phyloP scores from a whole-genome alignment of 2,113 vertebrate genomes.

The Saccopteryx bilineata region DNA sequence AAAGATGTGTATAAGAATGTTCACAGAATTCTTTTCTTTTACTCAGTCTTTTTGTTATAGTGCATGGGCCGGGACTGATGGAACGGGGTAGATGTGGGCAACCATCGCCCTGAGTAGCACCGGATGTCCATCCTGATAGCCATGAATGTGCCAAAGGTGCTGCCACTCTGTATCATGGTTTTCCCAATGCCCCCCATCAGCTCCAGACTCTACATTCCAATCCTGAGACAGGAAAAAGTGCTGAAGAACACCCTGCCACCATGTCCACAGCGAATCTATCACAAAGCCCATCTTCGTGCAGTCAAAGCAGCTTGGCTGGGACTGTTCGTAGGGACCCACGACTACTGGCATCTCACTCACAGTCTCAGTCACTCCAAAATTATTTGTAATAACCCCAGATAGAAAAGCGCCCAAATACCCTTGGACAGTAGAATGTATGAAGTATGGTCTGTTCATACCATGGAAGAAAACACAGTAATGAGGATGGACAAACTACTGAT shows the following conservation, averaged over 20 bases:
- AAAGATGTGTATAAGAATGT: slow-evolving; percentile 14
- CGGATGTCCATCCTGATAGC: slow-evolving; percentile 98
- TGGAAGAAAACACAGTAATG: neutral
- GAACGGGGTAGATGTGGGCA: slow-evolving; percentile 18
- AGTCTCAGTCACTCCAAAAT: neutral
- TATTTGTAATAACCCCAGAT: slow-evolving; percentile 36
- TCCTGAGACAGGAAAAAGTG: slow-evolving; percentile 97
- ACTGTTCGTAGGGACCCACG: slow-evolving; percentile 95
- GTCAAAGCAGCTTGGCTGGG: slow-evolving; percentile 97
- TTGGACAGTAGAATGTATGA: neutral
- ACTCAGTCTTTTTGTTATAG: slow-evolving; percentile 75
- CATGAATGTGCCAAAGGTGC: slow-evolving; percentile 99
- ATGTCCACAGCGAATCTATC: slow-evolving; percentile 98
- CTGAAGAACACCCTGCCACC: slow-evolving; percentile 97
- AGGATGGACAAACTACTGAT: neutral
- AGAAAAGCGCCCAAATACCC: slow-evolving; percentile 30
- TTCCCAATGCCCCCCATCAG: slow-evolving; percentile 98
- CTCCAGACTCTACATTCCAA: slow-evolving; percentile 97
- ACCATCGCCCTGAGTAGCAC: slow-evolving; percentile 88
- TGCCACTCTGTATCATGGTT: slow-evolving; percentile 99
- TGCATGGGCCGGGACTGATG: neutral
- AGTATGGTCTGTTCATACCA: neutral
- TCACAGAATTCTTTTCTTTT: neutral
- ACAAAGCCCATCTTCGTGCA: slow-evolving; percentile 98
- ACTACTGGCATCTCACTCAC: slow-evolving; percentile 94